Percentiles rank a stretch among this genome's conserved stretches.
Conservation (phyloP, 2,888 invertebrate genomes). For the Drosophila fulvimacula region DNA sequence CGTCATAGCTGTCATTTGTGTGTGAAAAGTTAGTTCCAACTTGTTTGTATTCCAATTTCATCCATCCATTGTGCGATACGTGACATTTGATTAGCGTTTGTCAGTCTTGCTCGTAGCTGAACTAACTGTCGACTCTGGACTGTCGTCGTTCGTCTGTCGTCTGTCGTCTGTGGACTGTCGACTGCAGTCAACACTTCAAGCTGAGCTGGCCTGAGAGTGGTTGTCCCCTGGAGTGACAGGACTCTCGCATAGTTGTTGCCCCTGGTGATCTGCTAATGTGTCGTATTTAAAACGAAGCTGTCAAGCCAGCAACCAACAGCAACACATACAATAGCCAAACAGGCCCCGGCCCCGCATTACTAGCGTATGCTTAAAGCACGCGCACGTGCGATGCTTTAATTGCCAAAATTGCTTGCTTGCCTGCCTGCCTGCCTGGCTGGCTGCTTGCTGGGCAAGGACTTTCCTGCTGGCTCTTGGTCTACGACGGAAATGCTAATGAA, state of each 20-base stretch:
- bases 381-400: constrained; percentile 43
- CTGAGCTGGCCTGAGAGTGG: constrained; percentile 7
- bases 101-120: constrained; percentile 21
- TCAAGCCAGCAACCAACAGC: constrained; percentile 2
- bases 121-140: constrained; percentile 16
- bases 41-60: constrained; percentile 24
- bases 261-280: constrained; percentile 39
- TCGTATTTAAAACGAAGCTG: constrained; percentile 41
- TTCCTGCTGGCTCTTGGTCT: constrained; percentile 19
- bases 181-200: constrained; percentile 38
- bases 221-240: constrained; percentile 5
- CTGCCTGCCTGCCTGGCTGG: neutral
- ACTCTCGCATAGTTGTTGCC: constrained; percentile 3
- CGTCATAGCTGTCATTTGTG: constrained; percentile 3
- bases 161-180: constrained; percentile 8
- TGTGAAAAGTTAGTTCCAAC: constrained; percentile 16
- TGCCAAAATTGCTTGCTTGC: constrained; percentile 28
- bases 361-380: constrained; percentile 17
- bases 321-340: neutral
- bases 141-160: constrained; percentile 7
- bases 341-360: constrained; percentile 11
- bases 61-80: constrained; percentile 31
- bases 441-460: neutral
- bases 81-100: constrained; percentile 70
- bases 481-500: constrained; percentile 67